Conservation (phyloP, 2,113 vertebrate species). For the Camelus dromedarius region DNA sequence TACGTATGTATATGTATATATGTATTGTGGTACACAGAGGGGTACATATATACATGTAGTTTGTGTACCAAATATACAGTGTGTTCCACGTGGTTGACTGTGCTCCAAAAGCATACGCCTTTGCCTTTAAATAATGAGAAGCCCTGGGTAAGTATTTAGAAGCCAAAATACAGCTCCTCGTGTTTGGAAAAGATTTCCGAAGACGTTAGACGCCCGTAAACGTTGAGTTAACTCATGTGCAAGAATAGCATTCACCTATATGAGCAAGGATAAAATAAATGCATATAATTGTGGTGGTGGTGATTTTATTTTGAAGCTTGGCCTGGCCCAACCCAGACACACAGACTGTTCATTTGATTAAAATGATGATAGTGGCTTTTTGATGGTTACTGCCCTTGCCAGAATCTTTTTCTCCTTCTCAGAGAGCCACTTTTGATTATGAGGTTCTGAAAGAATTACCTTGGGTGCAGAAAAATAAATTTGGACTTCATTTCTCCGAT, state of each 20-base stretch:
- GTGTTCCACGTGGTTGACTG: conserved; percentile 77
- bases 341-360: not conserved
- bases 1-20: conserved; percentile 92
- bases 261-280: conserved; percentile 48
- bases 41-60: conserved; percentile 91
- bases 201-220: conserved; percentile 1
- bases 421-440: not conserved
- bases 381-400: not conserved
- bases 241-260: conserved; percentile 60
- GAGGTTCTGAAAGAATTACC: conserved; percentile 16
- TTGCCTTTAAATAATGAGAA: conserved; percentile 67
- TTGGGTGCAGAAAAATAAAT: not conserved
- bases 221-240: not conserved
- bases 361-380: not conserved
- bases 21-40: conserved; percentile 81
- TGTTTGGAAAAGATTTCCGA: conserved; percentile 71
- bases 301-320: not conserved
- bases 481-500: not conserved
- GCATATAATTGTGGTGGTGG: not conserved
- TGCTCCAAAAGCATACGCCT: conserved; percentile 75
- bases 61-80: conserved; percentile 84
- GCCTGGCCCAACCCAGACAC: not conserved
- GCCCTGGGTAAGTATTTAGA: conserved; percentile 87
- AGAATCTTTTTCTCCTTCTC: conserved; percentile 3
- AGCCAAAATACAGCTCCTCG: conserved; percentile 62